Evolutionary conservation across 2,888 invertebrate genomes (phyloP).

Genomic region (Harpagoxenus sublaevis): DNA sequence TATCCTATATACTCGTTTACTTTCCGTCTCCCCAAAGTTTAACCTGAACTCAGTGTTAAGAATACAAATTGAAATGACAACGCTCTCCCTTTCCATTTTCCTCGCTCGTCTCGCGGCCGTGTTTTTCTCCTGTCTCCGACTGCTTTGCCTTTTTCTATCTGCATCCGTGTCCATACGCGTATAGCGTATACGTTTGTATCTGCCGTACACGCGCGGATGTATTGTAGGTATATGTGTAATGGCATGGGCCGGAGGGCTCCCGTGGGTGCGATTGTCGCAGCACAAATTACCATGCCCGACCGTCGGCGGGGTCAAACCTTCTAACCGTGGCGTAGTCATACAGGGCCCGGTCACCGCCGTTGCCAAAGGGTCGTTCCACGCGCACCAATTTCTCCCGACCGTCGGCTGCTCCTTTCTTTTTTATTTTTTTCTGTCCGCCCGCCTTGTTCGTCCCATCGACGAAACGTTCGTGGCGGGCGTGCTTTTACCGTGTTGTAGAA

Average conservation of each 20-base stretch:
- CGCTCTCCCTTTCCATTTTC: background rate
- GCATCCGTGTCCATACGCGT: conserved; percentile 18
- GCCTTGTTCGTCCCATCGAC: conserved; percentile 12
- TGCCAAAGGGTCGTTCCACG: conserved; percentile 53
- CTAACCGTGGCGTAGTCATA: conserved; percentile 55
- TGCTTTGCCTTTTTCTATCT: conserved; percentile 7
- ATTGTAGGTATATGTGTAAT: conserved; percentile 53
- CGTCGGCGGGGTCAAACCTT: conserved; percentile 73
- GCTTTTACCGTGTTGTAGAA: conserved; percentile 5
- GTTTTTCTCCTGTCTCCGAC: conserved; percentile 12
- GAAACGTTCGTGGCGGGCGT: conserved; percentile 20
- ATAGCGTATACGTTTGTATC: conserved; percentile 24
- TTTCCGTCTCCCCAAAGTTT: background rate
- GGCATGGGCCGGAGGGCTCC: conserved; percentile 72
- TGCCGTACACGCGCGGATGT: conserved; percentile 3
- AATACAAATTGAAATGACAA: conserved; percentile 21
- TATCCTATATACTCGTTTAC: background rate
- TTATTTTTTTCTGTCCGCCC: background rate
- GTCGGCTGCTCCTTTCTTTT: background rate
- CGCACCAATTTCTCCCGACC: conserved; percentile 54
- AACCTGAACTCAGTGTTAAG: conserved; percentile 23
- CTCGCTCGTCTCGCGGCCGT: background rate
- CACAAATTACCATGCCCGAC: conserved; percentile 79
- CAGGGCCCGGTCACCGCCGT: conserved; percentile 36
- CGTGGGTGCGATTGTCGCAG: conserved; percentile 79